A percentile compares a stretch with the other conserved stretches of the same genome.
Conservation (phyloP, 2,797 vertebrate species). For the Poecilia picta region DNA sequence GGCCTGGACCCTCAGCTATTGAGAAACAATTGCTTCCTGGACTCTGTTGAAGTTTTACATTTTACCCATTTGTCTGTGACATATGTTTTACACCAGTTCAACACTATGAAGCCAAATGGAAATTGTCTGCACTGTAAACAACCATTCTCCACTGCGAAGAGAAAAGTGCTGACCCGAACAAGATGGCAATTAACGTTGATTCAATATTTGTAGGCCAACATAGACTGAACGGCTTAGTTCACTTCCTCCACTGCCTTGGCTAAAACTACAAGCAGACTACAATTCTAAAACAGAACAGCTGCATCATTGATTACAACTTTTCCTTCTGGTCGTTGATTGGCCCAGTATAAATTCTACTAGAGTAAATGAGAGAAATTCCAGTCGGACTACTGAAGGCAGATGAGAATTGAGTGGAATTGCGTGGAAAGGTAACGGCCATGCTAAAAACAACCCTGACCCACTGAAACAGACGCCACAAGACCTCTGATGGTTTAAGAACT, state of each 20-base stretch:
- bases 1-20: neutral
- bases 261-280: too few relatives aligned
- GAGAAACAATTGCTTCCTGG: neutral
- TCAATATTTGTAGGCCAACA: too few relatives aligned
- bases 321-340: neutral
- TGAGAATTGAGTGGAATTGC: too few relatives aligned
- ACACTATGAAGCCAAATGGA: neutral
- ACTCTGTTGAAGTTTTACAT: neutral
- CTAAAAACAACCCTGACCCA: neutral
- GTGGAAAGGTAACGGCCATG: too few relatives aligned
- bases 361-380: neutral
- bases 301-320: neutral
- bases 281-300: too few relatives aligned
- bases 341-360: neutral
- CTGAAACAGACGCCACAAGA: neutral
- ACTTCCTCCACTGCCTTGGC: too few relatives aligned
- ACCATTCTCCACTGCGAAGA: neutral
- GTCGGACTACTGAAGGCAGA: too few relatives aligned
- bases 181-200: neutral
- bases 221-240: too few relatives aligned
- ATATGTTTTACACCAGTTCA: neutral
- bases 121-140: neutral
- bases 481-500: neutral
- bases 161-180: neutral
- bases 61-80: neutral